Base-by-base conservation (phyloP, 2,888 invertebrate genomes). In the Leptinotarsa juncta region DNA sequence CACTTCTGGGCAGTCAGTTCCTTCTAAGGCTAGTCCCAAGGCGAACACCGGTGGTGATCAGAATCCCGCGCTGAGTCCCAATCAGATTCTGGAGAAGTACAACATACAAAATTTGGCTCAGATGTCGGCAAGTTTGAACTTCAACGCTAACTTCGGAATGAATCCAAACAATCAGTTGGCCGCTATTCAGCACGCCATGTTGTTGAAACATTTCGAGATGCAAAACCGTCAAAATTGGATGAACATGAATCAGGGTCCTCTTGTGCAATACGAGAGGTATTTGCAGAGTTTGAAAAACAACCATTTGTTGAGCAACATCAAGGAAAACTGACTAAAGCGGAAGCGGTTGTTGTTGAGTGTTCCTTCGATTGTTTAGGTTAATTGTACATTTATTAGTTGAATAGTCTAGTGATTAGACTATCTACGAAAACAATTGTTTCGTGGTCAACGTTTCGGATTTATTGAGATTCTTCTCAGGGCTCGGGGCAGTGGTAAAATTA, bases 91-190 rank as follows among this genome's bases (percentile, higher is more conserved):
- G 77, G 88, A 88, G 79, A 87, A 87, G 79, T 88, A 87, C 81
- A 88, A 88, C 74, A 86, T 88, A 48, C 87, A 87, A 75, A 88
- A 88, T 81, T 79, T 88, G 79, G 87, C 88, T 1, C 88, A 88
- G 73, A 73, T 88, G 67, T 86, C 87, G 49, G 88, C 88, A 12
- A 87, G 83, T 78, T 84, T 88, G 71, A 87, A 88, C 77, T 85
- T 86, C 76, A 85, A 86, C 73, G 79, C 84, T 14, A 78, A 79
- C 70, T 77, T 83, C 18, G 81, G 81, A 15, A 71, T 81, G 66
- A 80, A 76, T 71, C 70, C 78, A 12, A 73, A 65, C 55, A 82
- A 79, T 71, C 86, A 85, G 68, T 75, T 86, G 74, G 85, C 85
- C 20, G 86, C 86, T 1, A 77, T 87, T 32, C 88, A 87, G 69